A percentile compares a stretch with the other conserved stretches of the same genome.
These are phyloP conservation scores for Xylota sylvarum DNA, from an alignment of 2,888 invertebrate genomes.

Conservation along the genomic window DNA sequence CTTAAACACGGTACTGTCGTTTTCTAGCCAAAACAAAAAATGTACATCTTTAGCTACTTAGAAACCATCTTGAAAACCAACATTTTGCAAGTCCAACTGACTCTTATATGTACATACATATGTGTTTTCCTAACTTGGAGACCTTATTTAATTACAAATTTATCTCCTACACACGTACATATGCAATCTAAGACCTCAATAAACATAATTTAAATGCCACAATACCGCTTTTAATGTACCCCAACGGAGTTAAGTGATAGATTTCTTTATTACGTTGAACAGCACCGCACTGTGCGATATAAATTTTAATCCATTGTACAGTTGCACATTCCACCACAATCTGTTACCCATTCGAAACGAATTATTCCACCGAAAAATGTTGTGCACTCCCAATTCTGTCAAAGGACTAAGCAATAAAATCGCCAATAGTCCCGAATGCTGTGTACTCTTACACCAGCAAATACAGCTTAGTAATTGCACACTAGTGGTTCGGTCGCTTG, in stretches of 20 bases:
- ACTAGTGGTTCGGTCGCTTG: slow-evolving; percentile 64
- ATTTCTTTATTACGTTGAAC: slow-evolving; percentile 69
- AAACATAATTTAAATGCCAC: background rate
- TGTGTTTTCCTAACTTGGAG: too few relatives aligned
- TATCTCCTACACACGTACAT: background rate
- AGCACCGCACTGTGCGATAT: slow-evolving; percentile 38
- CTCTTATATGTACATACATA: too few relatives aligned
- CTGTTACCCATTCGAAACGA: slow-evolving; percentile 61
- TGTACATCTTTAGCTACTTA: too few relatives aligned
- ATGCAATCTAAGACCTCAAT: background rate
- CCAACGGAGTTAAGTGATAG: slow-evolving; percentile 63
- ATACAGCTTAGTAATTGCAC: slow-evolving; percentile 67
- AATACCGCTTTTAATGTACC: slow-evolving; percentile 29
- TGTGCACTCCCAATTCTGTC: slow-evolving; percentile 50
- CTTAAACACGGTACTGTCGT: too few relatives aligned
- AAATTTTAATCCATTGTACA: slow-evolving; percentile 59
- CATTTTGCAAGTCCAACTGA: background rate
- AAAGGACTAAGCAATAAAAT: slow-evolving; percentile 74
- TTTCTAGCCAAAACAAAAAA: too few relatives aligned
- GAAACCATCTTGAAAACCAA: too few relatives aligned
- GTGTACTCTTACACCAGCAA: slow-evolving; percentile 20
- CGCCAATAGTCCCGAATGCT: slow-evolving; percentile 11
- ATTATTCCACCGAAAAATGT: slow-evolving; percentile 64
- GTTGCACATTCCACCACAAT: slow-evolving; percentile 66
- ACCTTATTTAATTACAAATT: background rate